Evolutionary conservation across 2,113 vertebrate genomes (phyloP).

Genomic region (Hippocampus mohnikei): DNA sequence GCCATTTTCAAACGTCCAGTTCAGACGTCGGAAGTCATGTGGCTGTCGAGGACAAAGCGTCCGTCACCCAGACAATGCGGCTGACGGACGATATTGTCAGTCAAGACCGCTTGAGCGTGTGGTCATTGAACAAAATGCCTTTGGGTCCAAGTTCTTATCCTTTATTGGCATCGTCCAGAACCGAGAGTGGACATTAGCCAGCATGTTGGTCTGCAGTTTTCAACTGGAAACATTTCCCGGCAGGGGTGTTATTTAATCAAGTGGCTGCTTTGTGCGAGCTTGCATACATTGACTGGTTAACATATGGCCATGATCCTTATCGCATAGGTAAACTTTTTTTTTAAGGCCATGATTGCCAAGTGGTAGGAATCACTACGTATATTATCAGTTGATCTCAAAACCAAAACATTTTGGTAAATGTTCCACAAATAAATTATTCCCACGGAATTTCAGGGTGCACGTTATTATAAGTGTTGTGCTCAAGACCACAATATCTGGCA

Average conservation of each 20-base stretch:
- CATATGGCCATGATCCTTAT: too few species aligned
- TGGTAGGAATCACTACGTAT: too few species aligned
- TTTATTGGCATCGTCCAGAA: conserved; percentile 36
- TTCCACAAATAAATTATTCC: too few species aligned
- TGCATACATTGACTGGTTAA: not conserved
- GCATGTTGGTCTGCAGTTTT: not conserved
- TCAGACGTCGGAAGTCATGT: conserved; percentile 43
- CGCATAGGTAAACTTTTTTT: too few species aligned
- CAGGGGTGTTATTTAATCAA: not conserved
- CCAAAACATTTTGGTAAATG: too few species aligned
- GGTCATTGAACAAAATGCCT: conserved; percentile 48
- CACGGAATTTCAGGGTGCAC: too few species aligned
- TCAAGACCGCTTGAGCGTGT: conserved; percentile 48
- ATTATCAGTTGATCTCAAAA: too few species aligned
- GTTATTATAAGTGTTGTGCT: too few species aligned
- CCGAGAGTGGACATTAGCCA: conserved; percentile 51
- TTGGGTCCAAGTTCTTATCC: conserved; percentile 53
- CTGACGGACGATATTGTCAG: conserved; percentile 51
- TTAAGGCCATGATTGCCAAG: too few species aligned
- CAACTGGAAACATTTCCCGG: not conserved
- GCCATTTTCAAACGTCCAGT: conserved; percentile 13
- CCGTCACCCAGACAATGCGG: not conserved
- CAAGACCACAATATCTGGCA: too few species aligned
- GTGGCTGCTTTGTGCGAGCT: not conserved
- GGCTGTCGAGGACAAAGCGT: conserved; percentile 13